A percentile compares a stretch with the other conserved stretches of the same genome.
Conservation (phyloP, 2,113 vertebrate species). For the Bubo scandiacus region DNA sequence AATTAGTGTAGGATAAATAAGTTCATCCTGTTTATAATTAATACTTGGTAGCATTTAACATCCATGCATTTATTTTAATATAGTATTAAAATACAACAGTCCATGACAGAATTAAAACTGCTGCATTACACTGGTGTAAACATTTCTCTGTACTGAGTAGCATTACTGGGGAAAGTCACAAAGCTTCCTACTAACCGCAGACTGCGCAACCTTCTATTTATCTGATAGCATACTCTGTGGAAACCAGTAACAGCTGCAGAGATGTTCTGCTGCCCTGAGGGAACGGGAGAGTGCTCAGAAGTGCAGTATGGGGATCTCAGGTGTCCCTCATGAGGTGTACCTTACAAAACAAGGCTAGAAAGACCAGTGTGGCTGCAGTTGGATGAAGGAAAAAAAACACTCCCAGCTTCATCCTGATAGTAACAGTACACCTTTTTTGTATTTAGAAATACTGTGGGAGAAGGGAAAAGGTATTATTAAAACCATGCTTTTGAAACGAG, state of each 20-base stretch:
- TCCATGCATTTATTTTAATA: not conserved
- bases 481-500: slow-evolving; percentile 8
- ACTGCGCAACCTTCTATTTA: not conserved
- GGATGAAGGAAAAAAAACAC: not conserved
- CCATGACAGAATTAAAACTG: not conserved
- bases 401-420: not conserved
- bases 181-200: not conserved
- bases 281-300: not conserved
- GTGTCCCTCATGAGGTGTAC: not conserved
- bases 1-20: not conserved
- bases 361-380: not conserved
- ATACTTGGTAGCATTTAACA: not conserved
- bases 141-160: not conserved
- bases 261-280: not conserved
- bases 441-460: not conserved
- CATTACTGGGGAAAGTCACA: not conserved
- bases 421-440: not conserved
- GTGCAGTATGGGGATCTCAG: not conserved
- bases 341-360: not conserved
- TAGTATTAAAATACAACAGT: not conserved
- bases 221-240: not conserved
- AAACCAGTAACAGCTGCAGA: not conserved
- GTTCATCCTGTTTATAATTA: not conserved
- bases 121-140: not conserved
- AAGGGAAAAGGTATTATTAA: not conserved